phyloP scores from a whole-genome alignment of 2,888 invertebrate genomes.

The Kryphioiulus occultus region DNA sequence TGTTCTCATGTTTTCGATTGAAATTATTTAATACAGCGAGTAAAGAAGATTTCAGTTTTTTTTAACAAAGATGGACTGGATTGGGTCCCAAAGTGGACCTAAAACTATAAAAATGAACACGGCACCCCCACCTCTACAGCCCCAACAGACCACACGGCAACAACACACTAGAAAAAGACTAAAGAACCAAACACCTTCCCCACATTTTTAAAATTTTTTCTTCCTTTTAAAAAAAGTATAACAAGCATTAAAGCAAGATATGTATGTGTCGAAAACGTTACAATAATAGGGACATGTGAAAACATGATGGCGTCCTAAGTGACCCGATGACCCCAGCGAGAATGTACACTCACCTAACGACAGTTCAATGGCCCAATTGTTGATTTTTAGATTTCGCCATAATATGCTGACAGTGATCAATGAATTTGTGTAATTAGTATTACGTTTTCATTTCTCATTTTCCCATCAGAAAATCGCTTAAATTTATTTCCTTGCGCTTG shows the following conservation, averaged over 20 bases:
- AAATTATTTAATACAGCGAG: constrained; percentile 40
- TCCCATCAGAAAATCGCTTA: neutral
- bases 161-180: constrained; percentile 41
- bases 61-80: constrained; percentile 46
- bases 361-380: constrained; percentile 15
- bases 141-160: constrained; percentile 45
- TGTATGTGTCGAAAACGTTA: constrained; percentile 29
- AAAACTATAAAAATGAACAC: constrained; percentile 44
- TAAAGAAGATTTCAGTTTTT: constrained; percentile 35
- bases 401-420: neutral
- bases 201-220: neutral
- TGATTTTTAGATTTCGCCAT: neutral
- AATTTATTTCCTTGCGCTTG: neutral
- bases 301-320: neutral
- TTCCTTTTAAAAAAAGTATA: constrained; percentile 41
- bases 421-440: neutral
- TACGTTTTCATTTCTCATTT: neutral
- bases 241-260: constrained; percentile 43
- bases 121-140: constrained; percentile 44
- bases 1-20: constrained; percentile 46
- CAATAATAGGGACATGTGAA: constrained; percentile 11
- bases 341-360: constrained; percentile 3
- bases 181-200: constrained; percentile 30
- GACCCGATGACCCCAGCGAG: neutral
- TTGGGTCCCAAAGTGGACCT: constrained; percentile 41